A percentile compares a stretch with the other conserved stretches of the same genome.
These are phyloP conservation scores for Ametastegia equiseti DNA, from an alignment of 2,888 invertebrate species.

Conservation along the genomic window DNA sequence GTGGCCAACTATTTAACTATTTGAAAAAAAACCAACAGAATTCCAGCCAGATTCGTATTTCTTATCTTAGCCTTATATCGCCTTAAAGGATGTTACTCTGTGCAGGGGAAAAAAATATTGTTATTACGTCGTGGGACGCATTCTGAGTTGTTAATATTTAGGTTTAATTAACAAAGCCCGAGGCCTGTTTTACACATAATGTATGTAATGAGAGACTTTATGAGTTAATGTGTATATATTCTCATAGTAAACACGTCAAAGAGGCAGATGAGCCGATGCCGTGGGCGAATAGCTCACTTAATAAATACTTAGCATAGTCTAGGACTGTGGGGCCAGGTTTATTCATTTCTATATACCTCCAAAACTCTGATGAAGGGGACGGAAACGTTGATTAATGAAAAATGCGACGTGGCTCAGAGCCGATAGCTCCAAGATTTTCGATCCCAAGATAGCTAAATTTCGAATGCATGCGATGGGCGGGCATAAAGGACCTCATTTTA, in stretches of 20 bases:
- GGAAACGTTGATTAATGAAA: constrained; percentile 11
- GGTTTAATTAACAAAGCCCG: not conserved
- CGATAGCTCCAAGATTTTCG: no score
- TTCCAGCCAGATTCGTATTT: no score
- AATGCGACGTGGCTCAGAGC: no score
- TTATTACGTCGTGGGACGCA: no score
- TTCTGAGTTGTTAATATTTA: no score
- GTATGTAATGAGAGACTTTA: not conserved
- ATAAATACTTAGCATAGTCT: constrained; percentile 29
- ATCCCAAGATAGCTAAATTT: no score
- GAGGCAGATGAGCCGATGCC: not conserved
- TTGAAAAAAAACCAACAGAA: no score
- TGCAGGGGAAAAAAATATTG: no score
- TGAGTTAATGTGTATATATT: not conserved
- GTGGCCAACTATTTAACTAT: no score
- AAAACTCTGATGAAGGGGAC: not conserved
- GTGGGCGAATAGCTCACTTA: constrained; percentile 13
- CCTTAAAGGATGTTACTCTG: no score
- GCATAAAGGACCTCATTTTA: not conserved
- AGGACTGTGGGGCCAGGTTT: not conserved
- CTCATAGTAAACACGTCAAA: not conserved
- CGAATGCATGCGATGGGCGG: no score
- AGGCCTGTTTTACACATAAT: not conserved
- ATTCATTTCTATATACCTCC: not conserved
- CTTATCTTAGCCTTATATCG: no score